Evolutionary conservation across 2,113 vertebrate species (phyloP), one percentile per base, ranked within the genome.

Genomic region (Ptilonorhynchus violaceus): DNA sequence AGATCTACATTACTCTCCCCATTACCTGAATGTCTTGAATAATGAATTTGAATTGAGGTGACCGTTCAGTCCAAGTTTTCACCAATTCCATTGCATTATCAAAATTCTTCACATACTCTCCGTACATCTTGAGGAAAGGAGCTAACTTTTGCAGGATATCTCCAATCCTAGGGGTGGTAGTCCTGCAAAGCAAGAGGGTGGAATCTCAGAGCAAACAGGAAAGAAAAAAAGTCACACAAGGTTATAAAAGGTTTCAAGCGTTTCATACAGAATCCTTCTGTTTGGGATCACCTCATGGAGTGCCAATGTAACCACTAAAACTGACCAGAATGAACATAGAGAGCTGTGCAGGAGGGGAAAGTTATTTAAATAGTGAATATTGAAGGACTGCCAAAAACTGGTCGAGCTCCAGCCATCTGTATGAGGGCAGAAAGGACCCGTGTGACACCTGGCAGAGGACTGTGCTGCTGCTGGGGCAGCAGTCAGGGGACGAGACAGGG

Each of bases 111-210:
- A 99, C 99, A 1, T 99, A 99, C 66, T 99, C 99, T 3, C 98
- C 99, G 3, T 99, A 99, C 99, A 99, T 99, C 98, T 99, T 99
- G 87, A 99, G 98, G 96, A 99, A 99, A 63, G 99, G 99, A 6
- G 99, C 99, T 95, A 99, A 97, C 93, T 99, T 99, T 79, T 99
- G 99, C 79, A 99, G 97, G 84, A 99, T 99, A 97, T 99, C 99
- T 66, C 99, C 99, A n/a, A 99, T 98, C 69, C 99, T 98, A 74
- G 99, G 99, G 8, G 97, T 99, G 22, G 97, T 97, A 30, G 94
- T 96, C 98, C 98, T 99, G 80, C 28, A 94, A 86, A 96, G 88
- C 10, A 97, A n/a, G 91, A 89, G 31, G 13, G 49, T 5, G 37
- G 62, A 92, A 83, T 95, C 88, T 96, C 92, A 96, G 68, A 68